These are phyloP conservation scores for Polyergus mexicanus DNA, from an alignment of 1,140 invertebrate genomes.

Conservation along the genomic window DNA sequence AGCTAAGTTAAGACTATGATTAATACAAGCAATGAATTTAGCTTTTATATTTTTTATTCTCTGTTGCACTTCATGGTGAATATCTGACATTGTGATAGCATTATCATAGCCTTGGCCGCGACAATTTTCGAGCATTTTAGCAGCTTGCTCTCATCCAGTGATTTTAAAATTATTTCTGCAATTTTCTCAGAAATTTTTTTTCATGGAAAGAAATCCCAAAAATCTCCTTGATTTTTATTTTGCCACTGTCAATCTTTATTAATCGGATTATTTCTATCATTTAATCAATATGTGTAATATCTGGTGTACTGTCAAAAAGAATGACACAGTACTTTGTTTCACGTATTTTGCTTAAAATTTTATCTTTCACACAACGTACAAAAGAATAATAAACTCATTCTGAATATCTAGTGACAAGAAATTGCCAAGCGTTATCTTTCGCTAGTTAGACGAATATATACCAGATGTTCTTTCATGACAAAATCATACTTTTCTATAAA, in stretches of 20 bases:
- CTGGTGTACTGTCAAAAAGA: constrained; percentile 1
- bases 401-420: constrained; percentile 1
- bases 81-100: neutral
- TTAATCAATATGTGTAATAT: neutral
- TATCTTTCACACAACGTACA: neutral
- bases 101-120: neutral
- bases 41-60: constrained; percentile 9
- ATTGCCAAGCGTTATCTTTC: neutral
- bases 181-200: neutral
- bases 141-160: neutral
- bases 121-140: neutral
- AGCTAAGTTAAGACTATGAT: constrained; percentile 1
- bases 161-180: constrained; percentile 1
- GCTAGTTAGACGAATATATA: neutral
- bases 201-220: neutral
- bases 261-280: constrained; percentile 1
- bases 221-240: neutral
- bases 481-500: neutral
- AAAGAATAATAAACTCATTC: constrained; percentile 3
- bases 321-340: neutral
- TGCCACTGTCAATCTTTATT: neutral
- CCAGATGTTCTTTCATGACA: neutral
- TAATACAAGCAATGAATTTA: neutral
- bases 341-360: constrained; percentile 7
- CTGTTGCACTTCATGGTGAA: neutral